Percentiles rank a stretch among this genome's conserved stretches.
Evolutionary conservation across 2,797 vertebrate species (phyloP).

Genomic region (Mormyrops boulengeri): DNA sequence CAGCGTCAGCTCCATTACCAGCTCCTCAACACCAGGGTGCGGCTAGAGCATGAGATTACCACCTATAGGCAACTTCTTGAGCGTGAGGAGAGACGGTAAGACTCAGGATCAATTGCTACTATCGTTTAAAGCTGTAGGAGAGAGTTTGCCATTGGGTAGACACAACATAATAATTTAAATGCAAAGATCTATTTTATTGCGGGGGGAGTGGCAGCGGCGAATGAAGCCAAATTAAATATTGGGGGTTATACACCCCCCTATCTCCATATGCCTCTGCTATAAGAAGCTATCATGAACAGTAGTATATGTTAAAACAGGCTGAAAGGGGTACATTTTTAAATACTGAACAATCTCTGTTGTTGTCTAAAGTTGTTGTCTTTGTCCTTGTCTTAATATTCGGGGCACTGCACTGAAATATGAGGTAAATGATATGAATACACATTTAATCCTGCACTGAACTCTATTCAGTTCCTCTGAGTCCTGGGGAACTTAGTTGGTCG

Average conservation of each 20-base stretch:
- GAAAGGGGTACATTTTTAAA: background rate
- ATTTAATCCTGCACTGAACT: background rate
- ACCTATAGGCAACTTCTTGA: conserved; percentile 86
- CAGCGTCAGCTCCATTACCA: conserved; percentile 80
- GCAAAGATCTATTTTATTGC: background rate
- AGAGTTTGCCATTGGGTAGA: background rate
- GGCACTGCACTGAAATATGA: background rate
- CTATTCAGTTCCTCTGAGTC: background rate
- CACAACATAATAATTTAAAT: background rate
- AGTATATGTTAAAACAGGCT: background rate
- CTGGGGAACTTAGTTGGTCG: background rate
- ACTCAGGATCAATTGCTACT: background rate
- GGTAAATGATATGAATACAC: background rate
- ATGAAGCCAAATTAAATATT: background rate
- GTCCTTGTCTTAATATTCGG: background rate
- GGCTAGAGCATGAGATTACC: conserved; percentile 82
- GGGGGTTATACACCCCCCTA: background rate
- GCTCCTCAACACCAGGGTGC: conserved; percentile 91
- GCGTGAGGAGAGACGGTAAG: conserved; percentile 85
- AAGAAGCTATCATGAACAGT: background rate
- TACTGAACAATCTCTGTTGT: background rate
- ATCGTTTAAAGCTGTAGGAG: background rate
- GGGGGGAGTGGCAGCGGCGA: background rate
- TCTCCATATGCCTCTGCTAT: background rate
- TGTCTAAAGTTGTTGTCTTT: background rate